Conservation (phyloP, 1,140 invertebrate species). For the Achatina immaculata region DNA sequence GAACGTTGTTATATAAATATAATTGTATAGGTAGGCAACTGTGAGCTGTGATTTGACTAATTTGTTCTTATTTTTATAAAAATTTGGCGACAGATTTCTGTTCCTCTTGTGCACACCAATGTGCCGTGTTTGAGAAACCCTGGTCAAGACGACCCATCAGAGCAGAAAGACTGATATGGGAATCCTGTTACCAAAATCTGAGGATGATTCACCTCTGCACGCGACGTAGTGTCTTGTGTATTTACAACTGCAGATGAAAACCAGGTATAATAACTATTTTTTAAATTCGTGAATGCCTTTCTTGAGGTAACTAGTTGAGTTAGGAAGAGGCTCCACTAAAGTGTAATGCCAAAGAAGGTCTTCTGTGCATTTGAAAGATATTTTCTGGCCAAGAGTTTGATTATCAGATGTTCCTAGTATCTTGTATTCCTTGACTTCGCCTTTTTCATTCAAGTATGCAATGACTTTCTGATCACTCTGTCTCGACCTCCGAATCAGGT, state of each 20-base stretch:
- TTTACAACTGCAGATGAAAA: not conserved
- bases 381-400: not conserved
- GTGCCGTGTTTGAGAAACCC: no score
- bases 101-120: no score
- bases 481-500: conserved; percentile 12
- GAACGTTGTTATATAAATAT: no score
- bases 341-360: conserved; percentile 12
- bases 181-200: not conserved
- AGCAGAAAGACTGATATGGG: not conserved
- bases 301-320: not conserved
- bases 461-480: conserved; percentile 15
- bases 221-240: not conserved
- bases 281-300: not conserved
- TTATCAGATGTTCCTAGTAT: not conserved
- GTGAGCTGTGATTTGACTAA: no score
- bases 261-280: not conserved
- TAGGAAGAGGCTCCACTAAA: not conserved
- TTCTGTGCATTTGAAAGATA: not conserved
- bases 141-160: no score
- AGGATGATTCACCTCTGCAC: not conserved
- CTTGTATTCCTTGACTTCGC: conserved; percentile 13
- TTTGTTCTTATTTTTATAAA: no score
- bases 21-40: no score
- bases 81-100: no score
- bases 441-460: not conserved